These are phyloP conservation scores for Macropodus opercularis DNA, from an alignment of 2,797 vertebrate genomes.

Conservation along the genomic window DNA sequence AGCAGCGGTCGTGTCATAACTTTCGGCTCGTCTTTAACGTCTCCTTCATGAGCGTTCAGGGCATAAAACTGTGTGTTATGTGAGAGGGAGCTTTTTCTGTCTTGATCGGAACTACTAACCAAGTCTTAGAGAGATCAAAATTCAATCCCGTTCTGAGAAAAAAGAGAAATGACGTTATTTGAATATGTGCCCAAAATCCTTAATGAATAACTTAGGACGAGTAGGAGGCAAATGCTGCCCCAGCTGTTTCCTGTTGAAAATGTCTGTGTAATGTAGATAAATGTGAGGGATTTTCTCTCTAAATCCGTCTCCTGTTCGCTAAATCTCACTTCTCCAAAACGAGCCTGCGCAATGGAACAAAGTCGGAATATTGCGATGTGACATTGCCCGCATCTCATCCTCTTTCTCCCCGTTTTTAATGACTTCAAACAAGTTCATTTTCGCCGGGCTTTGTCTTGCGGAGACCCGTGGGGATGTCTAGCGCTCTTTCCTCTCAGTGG, in stretches of 20 bases:
- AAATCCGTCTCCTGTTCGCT: conserved; percentile 99
- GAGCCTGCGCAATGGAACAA: conserved; percentile 99
- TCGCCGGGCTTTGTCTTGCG: conserved; percentile 93
- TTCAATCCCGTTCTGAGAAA: conserved; percentile 81
- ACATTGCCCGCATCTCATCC: conserved; percentile 96
- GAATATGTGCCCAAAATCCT: conserved; percentile 98
- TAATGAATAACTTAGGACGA: conserved; percentile 99
- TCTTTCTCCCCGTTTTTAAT: conserved; percentile 92
- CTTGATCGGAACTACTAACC: conserved; percentile 74
- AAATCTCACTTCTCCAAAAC: conserved; percentile 99
- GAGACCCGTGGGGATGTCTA: conserved; percentile 97
- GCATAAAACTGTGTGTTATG: conserved; percentile 44
- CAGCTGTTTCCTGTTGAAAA: conserved; percentile 99
- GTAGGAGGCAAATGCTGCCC: conserved; percentile 97
- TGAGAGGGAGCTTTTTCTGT: conserved; percentile 45
- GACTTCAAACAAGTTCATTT: conserved; percentile 98
- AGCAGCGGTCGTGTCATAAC: conserved; percentile 21
- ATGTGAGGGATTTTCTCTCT: conserved; percentile 99
- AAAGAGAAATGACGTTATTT: conserved; percentile 97
- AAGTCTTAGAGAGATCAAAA: conserved; percentile 83
- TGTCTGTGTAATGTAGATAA: conserved; percentile 99
- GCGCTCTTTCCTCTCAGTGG: conserved; percentile 95
- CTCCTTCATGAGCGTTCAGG: conserved; percentile 45
- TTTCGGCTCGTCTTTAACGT: conserved; percentile 46
- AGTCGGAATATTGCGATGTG: conserved; percentile 99